A percentile compares a stretch with the other conserved stretches of the same genome.
These are phyloP conservation scores for Cacoxenus indagator DNA, from an alignment of 2,888 invertebrate species.

Conservation along the genomic window DNA sequence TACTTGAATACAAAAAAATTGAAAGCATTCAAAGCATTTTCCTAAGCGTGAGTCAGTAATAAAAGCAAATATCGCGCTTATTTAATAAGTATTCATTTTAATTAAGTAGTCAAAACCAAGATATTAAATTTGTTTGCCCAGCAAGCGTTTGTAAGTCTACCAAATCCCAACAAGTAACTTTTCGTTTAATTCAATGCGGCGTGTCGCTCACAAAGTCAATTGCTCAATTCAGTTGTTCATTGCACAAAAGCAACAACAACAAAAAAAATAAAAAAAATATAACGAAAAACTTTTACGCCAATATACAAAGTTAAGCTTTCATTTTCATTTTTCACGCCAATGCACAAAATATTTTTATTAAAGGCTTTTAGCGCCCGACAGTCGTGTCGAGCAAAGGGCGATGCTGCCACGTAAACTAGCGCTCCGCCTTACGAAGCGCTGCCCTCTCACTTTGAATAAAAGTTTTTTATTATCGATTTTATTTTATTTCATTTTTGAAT, in stretches of 20 bases:
- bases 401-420: background rate
- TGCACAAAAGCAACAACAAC: conserved; percentile 5
- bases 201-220: conserved; percentile 50
- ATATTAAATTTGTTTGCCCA: conserved; percentile 40
- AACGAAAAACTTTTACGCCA: conserved; percentile 36
- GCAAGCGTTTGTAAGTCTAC: no score
- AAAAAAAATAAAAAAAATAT: background rate
- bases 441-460: background rate
- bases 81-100: conserved; percentile 61
- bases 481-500: conserved; percentile 34
- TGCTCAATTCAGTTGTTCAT: conserved; percentile 32
- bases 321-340: conserved; percentile 59
- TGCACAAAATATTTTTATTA: conserved; percentile 48
- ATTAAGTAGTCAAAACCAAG: conserved; percentile 51
- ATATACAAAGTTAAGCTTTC: conserved; percentile 44
- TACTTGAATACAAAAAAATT: background rate
- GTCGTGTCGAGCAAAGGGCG: conserved; percentile 1
- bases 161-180: background rate
- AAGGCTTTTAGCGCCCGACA: background rate
- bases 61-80: conserved; percentile 50
- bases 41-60: background rate
- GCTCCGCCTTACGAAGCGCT: background rate
- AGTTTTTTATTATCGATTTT: conserved; percentile 25
- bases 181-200: background rate
- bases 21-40: background rate